phyloP scores from a whole-genome alignment of 2,797 vertebrate genomes.

The Brotula barbata region DNA sequence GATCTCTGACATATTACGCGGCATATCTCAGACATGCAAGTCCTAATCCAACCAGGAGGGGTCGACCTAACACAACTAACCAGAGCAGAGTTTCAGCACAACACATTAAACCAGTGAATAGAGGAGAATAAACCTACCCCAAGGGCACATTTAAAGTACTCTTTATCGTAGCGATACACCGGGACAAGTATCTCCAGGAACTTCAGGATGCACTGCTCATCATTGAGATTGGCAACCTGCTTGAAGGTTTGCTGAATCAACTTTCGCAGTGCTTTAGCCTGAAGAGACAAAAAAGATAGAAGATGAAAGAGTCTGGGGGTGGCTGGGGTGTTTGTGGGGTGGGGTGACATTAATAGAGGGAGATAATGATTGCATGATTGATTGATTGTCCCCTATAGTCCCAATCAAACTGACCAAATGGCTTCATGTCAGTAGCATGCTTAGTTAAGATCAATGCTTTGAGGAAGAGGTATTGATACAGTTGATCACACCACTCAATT shows the following conservation, averaged over 20 bases:
- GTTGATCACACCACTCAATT: constrained; percentile 44
- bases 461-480: constrained; percentile 39
- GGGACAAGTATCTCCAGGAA: constrained; percentile 98
- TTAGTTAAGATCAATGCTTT: constrained; percentile 55
- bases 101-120: constrained; percentile 3
- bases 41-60: constrained; percentile 42
- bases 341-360: constrained; percentile 11
- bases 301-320: background rate
- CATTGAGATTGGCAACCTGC: constrained; percentile 95
- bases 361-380: constrained; percentile 51
- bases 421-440: constrained; percentile 29
- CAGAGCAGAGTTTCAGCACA: background rate
- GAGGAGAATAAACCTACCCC: constrained; percentile 82
- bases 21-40: constrained; percentile 32
- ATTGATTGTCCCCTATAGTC: constrained; percentile 43
- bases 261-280: constrained; percentile 96
- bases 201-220: constrained; percentile 97
- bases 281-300: background rate
- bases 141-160: constrained; percentile 98
- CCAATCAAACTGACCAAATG: constrained; percentile 44
- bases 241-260: constrained; percentile 98
- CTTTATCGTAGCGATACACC: constrained; percentile 96
- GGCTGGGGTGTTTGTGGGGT: background rate
- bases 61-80: constrained; percentile 42
- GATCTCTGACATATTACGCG: too few relatives aligned